Evolutionary conservation across 1,140 invertebrate species (phyloP), one percentile per base, ranked within the genome.

Genomic region (Trichoplusia ni): DNA sequence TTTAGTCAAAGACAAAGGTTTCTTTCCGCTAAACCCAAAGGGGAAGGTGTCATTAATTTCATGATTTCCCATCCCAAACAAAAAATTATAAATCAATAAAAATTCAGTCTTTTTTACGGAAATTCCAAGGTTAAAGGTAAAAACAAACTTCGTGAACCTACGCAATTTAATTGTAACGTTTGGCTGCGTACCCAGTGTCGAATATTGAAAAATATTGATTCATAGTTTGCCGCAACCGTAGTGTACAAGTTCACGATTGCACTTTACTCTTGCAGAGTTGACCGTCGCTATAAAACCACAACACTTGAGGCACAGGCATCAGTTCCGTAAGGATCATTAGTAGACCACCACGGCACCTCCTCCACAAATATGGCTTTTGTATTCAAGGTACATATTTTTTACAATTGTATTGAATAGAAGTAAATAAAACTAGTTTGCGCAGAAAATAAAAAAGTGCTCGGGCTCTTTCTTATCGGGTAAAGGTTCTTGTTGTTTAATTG

Each of bases 181-280:
- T 59, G 64, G 49, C 69, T 73, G 73, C 77, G 74, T 81, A 73
- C 63, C 62, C 62, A 65, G 38, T 56, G 64, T 64, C 72, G 40
- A 81, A 85, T 90, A 89, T 81, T 84, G 81, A 85, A 85, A 87
- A 89, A 81, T 84, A 85, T 89, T 89, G 85, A 82, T 86, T 87
- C 85, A 87, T 86, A 87, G 79, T 79, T 83, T 85, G 82, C 82
- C 53, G 84, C 84, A 90, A 86, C 75, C 59, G 58, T 65, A 42
- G 53, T 73, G 61, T 75, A 73, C 80, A 82, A 81, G 71, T 80
- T 76, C 71, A 77, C 79, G 76, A 85, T 88, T 87, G 83, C 79
- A 75, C 25, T 63, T 64, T 75, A 69, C 69, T 84, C 79, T 85
- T 81, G 81, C 67, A 64, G 77, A 79, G 79, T 74, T 79, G 73